A percentile compares a stretch with the other conserved stretches of the same genome.
Conservation (phyloP, 2,888 invertebrate genomes). For the Catotricha subobsoleta region DNA sequence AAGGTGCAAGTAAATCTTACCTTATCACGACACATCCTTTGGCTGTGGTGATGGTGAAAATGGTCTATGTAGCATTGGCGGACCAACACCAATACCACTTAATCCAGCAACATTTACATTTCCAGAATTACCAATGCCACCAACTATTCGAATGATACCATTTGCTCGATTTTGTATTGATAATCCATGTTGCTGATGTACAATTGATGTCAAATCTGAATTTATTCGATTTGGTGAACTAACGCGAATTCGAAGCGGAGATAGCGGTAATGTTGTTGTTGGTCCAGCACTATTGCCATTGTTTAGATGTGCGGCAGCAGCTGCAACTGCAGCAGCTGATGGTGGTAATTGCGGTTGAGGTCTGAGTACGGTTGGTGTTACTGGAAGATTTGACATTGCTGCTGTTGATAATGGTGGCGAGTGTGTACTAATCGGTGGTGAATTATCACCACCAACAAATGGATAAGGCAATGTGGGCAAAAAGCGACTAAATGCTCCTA, state of each 20-base stretch:
- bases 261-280: slow-evolving; percentile 6
- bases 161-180: slow-evolving; percentile 4
- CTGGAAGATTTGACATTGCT: slow-evolving; percentile 25
- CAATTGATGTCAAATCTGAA: slow-evolving; percentile 15
- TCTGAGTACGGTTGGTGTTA: slow-evolving; percentile 28
- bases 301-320: background rate
- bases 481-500: slow-evolving; percentile 25
- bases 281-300: background rate
- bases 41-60: slow-evolving; percentile 29
- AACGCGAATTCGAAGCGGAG: slow-evolving; percentile 25
- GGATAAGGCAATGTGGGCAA: slow-evolving; percentile 27
- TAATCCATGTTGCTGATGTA: too few species aligned
- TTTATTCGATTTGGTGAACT: slow-evolving; percentile 30
- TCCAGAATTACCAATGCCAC: background rate
- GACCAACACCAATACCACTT: too few species aligned
- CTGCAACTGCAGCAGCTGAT: background rate
- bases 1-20: background rate
- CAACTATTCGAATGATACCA: slow-evolving; percentile 8
- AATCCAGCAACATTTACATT: background rate
- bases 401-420: slow-evolving; percentile 11
- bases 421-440: slow-evolving; percentile 10
- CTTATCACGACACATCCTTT: slow-evolving; percentile 9
- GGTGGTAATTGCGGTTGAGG: slow-evolving; percentile 27
- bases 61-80: slow-evolving; percentile 21
- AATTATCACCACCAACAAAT: slow-evolving; percentile 8